phyloP scores from a whole-genome alignment of 2,888 invertebrate genomes.

The Adelognathus sp. region DNA sequence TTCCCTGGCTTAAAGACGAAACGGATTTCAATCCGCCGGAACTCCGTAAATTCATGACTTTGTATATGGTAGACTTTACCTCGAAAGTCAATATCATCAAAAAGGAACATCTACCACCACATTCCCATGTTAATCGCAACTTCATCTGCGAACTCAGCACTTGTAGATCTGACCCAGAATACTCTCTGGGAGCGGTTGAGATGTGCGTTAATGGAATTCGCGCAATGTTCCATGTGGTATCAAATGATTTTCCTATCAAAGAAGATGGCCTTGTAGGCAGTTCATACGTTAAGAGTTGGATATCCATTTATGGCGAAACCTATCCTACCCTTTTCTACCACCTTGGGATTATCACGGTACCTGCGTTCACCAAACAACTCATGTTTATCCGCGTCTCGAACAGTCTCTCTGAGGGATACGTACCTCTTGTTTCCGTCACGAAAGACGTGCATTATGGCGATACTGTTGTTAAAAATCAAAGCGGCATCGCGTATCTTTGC shows the following conservation, averaged over 20 bases:
- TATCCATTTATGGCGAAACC: neutral
- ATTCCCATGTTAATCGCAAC: neutral
- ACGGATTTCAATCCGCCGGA: neutral
- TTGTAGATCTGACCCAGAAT: neutral
- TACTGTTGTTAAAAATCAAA: neutral
- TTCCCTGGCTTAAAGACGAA: neutral
- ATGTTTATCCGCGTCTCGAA: neutral
- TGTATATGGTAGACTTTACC: neutral
- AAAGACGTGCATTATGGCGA: neutral
- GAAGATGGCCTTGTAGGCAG: neutral
- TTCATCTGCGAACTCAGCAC: slow-evolving; percentile 67
- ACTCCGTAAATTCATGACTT: neutral
- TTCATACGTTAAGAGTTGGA: neutral
- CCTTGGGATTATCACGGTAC: neutral
- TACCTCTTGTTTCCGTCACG: neutral
- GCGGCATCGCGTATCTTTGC: neutral
- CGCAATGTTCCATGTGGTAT: neutral
- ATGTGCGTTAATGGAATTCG: neutral
- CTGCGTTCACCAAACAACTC: neutral
- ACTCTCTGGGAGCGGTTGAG: neutral
- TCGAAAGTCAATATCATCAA: neutral
- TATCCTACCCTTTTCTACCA: too few species aligned
- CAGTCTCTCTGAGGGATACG: neutral
- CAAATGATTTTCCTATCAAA: neutral
- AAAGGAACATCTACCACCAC: neutral